Conservation (phyloP, 2,113 vertebrate species). For the Telmatochromis sp. region DNA sequence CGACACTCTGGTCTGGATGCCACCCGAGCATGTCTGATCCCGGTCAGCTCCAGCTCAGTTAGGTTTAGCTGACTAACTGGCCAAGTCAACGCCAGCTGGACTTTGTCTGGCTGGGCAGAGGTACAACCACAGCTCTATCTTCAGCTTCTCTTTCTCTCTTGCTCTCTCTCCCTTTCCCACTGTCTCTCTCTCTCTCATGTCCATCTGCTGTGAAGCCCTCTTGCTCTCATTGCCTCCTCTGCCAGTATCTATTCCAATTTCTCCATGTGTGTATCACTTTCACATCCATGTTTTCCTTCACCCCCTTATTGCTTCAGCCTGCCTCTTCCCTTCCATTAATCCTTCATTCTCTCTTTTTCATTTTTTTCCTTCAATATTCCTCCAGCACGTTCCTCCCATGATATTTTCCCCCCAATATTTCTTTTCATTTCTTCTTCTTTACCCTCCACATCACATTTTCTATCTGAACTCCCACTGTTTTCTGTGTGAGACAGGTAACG, state of each 20-base stretch:
- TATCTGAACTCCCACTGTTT: background rate
- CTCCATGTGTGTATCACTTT: background rate
- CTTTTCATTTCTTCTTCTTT: background rate
- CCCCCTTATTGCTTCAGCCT: background rate
- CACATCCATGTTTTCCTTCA: background rate
- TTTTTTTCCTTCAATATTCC: background rate
- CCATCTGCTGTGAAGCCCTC: conserved; percentile 45
- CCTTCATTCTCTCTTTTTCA: background rate
- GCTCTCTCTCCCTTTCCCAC: background rate
- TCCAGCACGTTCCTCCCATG: background rate
- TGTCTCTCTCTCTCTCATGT: conserved; percentile 15
- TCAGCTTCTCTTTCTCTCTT: background rate
- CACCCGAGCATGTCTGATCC: background rate
- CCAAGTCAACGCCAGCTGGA: conserved; percentile 38
- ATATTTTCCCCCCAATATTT: background rate
- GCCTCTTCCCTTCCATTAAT: background rate
- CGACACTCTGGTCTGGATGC: background rate
- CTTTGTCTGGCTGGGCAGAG: conserved; percentile 19
- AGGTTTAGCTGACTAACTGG: background rate
- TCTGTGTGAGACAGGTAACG: background rate
- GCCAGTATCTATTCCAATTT: conserved; percentile 19
- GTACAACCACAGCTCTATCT: conserved; percentile 4
- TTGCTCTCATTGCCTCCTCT: background rate
- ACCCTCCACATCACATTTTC: background rate
- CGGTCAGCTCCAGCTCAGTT: conserved; percentile 1